Evolutionary conservation across 2,113 vertebrate genomes (phyloP).

Genomic region (Girardinichthys multiradiatus): DNA sequence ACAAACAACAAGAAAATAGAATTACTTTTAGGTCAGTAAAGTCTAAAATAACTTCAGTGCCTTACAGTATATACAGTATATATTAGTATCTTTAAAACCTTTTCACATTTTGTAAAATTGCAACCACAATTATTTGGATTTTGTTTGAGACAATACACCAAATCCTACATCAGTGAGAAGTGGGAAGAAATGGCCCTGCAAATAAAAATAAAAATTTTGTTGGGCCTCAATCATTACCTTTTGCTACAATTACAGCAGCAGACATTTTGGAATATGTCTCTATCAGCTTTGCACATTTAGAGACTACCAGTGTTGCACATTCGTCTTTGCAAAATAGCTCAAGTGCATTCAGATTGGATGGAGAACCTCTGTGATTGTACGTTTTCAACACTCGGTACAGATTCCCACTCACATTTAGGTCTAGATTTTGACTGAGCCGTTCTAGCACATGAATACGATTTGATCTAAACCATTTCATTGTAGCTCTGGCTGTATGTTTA

Average conservation of each 20-base stretch:
- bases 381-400: neutral
- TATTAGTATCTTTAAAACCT: neutral
- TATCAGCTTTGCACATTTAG: neutral
- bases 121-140: neutral
- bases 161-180: too few species aligned
- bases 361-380: neutral
- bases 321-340: neutral
- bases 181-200: neutral
- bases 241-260: too few species aligned
- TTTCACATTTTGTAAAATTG: neutral
- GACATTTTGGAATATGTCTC: too few species aligned
- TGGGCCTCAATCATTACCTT: neutral
- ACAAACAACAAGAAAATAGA: too few species aligned
- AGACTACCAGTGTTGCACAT: neutral
- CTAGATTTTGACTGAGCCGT: neutral
- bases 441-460: neutral
- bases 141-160: neutral
- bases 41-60: too few species aligned
- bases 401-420: neutral
- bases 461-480: neutral
- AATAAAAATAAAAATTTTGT: neutral
- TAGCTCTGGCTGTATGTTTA: too few species aligned
- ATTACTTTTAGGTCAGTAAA: too few species aligned
- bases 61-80: too few species aligned
- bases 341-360: neutral